Evolutionary conservation across 2,113 vertebrate species (phyloP), one percentile per base, ranked within the genome.

Genomic region (Ictalurus punctatus): DNA sequence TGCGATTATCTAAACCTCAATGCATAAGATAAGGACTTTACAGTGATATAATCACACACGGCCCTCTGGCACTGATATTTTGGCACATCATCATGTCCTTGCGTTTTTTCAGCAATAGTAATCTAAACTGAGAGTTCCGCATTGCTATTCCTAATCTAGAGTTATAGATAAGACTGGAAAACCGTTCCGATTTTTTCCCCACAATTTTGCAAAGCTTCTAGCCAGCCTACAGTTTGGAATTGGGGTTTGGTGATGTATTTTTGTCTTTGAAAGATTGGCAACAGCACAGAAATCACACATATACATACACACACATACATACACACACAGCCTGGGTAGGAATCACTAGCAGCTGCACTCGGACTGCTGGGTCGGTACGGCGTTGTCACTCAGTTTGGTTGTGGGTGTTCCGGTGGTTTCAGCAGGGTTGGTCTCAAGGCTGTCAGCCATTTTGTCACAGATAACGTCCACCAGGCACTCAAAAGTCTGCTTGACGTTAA

Each of bases 401-500:
- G 95, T 97, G 92, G 97, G 97, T 85, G 96, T 97, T 90, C 97
- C 96, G 3, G 97, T 96, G 87, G 96, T 94, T 93, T 95, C 94
- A 65, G 96, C 95, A 21, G 98, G 96, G 91, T 98, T 97, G 0
- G 91, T 95, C 94, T 99, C 98, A 95, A 98, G 90, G 86, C 97
- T 98, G 95, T 99, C 98, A 0, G 97, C 98, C 98, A 99, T 99
- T 94, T 98, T 98, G 94, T 99, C 98, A 2, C 98, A 99, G 95
- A 99, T 99, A 93, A 99, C 97, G 93, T 99, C 98, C 83, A 99
- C 97, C 0, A 99, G 97, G 71, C 96, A 96, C 91, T 99, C 98
- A 73, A 99, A 99, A 0, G 97, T 98, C 95, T 99, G 98, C 96
- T 98, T 98, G 93, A 99, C 96, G 0, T 99, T 99, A 92, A 99